Evolutionary conservation across 2,797 vertebrate species (phyloP), one percentile per base, ranked within the genome.

Genomic region (Cryptoprocta ferox): DNA sequence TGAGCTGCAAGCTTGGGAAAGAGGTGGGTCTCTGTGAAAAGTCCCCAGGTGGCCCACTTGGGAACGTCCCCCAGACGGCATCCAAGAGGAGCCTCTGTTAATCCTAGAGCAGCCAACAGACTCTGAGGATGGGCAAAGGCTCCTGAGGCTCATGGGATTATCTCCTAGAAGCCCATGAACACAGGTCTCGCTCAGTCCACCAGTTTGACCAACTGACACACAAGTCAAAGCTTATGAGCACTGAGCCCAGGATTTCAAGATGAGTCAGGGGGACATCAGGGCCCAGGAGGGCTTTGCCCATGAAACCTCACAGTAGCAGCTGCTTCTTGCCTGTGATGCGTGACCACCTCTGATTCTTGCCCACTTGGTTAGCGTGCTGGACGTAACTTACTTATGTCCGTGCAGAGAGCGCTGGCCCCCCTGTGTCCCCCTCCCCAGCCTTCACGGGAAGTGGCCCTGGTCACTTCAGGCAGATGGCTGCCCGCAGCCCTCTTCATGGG

Each of bases 21-120:
- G 63, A 37, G 10, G 39, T 12, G 26, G 53, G 35, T 78, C 37
- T 89, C 68, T 68, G 42, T 71, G 83, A 75, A 95, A 96, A 91
- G 37, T 90, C 81, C 80, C 82, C 21, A 37, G 86, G 37, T 96
- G 10, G 42, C 59, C 78, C 13, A 4, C 6, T 6, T 1, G 5
- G 56, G 70, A 94, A 73, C 53, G 21, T 66, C 59, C 80, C 75
- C 28, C n/a, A 95, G 66, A 71, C 76, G 45, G 79, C 9, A 32
- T 89, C 83, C 50, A 13, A 15, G 80, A 83, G 79, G 42, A 68
- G 18, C 13, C 12, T 48, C 15, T 42, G 70, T 59, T 89, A 66
- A 71, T 78, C 39, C 39, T 21, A 19, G 71, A 59, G 14, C 39
- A 12, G 12, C 21, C 53, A 14, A 4, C 28, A 39, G 56, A 1